Evolutionary conservation across 2,888 invertebrate genomes (phyloP), one percentile per base, ranked within the genome.

Genomic region (Lasioglossum zephyrum): DNA sequence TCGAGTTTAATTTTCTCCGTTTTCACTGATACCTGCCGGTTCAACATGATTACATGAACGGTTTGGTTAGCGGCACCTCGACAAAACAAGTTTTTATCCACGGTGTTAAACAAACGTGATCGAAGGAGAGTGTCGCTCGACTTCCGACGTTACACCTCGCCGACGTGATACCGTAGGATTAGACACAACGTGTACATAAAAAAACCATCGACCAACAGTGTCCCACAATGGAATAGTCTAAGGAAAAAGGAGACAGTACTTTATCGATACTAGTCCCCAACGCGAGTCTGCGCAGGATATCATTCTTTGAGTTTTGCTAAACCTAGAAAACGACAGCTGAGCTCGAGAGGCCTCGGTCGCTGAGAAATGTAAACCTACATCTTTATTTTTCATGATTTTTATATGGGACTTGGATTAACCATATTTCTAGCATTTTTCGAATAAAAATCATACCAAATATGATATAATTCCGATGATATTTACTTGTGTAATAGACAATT

Each of bases 11-110:
- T 47, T 16, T 1, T 36, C 31, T 16, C 36, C 11, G 49, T 78
- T 70, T 76, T 80, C 77, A n/a, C 41, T 49, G 66, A 70, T 75
- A 79, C 57, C 66, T 72, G 60, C 11, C 53, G 39, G 16, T 16
- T 8, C n/a, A 18, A 31, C 18, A 31, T 8, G 63, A 63, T 63
- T 63, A 63, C 31, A 31, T 2, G 63, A 31, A 63, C 16, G 6
- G 6, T 31, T 31, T 16, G 63, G 31, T 31, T 63, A 63, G 31
- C 16, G 31, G 8, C 63, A 63, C 8, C 63, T 63, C 63, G 63
- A 63, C 63, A 18, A 63, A 31, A 63, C 31, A 63, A 63, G 6
- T 63, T 36, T 36, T 36, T 36, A 2, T 26, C 16, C 63, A 63
- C 26, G 6, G 16, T 31, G 63, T 26, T 31, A 63, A 63, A 63